Base-by-base conservation (phyloP, 2,113 vertebrate genomes). In the Gavialis gangeticus region DNA sequence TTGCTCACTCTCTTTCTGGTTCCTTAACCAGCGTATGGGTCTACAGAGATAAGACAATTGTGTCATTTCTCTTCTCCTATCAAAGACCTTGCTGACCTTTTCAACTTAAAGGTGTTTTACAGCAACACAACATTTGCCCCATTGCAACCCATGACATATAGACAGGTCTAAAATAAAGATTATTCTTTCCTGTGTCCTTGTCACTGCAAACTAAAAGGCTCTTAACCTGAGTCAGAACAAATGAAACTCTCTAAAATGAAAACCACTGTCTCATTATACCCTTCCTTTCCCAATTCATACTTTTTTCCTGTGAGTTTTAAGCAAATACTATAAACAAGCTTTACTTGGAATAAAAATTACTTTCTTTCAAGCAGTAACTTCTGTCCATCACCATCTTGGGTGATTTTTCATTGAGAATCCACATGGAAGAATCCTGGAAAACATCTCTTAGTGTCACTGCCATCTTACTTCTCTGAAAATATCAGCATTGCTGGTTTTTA, bases 21-120 rank as follows among this genome's bases (percentile, higher is more conserved):
- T 84, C 87, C 82, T 76, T 90, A 93, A 95, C 78, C 64, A 89
- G 69, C 22, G 17, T 76, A 93, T 81, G 37, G 85, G 34, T 62
- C 75, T 37, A 57, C 22, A 90, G 73, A 92, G 93, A 94, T 8
- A 24, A 66, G 91, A 90, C 28, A 59, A 5, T 5, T 19, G 7
- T 17, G 27, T 67, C 22, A 18, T 1, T 1, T 75, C 59, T 64
- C 59, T 64, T 59, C n/a, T 77, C 63, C 76, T 62, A 34, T 67
- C 24, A 28, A 79, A 10, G 34, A 56, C 21, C 86, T 76, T 89
- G 77, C 27, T 92, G 67, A 67, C 10, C 25, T 60, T 93, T 89
- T 69, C 46, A 37, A 85, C 28, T 87, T 75, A 81, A 1, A 12
- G 8, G 7, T 88, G 5, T 8, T 93, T 87, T 87, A 64, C 1